Conservation (phyloP, 1,140 invertebrate genomes). For the Druon quercuslanigerum region DNA sequence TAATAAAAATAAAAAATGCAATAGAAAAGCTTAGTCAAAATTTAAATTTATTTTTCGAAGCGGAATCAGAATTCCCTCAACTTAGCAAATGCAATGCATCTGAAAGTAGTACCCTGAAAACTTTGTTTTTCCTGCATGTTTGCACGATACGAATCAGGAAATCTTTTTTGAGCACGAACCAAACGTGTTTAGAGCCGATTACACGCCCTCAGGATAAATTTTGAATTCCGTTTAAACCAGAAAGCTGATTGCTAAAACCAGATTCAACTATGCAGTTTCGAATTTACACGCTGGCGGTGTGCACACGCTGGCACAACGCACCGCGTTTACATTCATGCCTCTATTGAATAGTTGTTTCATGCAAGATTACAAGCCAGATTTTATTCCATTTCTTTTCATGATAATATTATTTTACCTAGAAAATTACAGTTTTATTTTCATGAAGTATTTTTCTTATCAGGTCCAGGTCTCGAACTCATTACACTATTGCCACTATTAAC, state of each 20-base stretch:
- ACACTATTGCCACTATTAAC: no score
- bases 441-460: no score
- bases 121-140: slow-evolving; percentile 24
- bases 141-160: slow-evolving; percentile 2
- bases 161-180: not conserved
- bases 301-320: no score
- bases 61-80: slow-evolving; percentile 7
- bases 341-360: no score
- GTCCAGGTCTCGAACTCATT: no score
- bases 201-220: not conserved
- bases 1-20: not conserved
- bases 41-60: slow-evolving; percentile 1
- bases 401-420: no score
- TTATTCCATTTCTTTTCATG: no score
- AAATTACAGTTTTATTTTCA: no score
- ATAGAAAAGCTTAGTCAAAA: not conserved
- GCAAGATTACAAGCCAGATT: no score
- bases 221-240: not conserved
- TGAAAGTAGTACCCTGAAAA: slow-evolving; percentile 1
- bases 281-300: no score
- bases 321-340: no score
- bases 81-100: not conserved
- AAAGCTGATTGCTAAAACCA: slow-evolving; percentile 10
- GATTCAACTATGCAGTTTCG: not conserved
- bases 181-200: slow-evolving; percentile 26